Conservation (phyloP, 2,888 invertebrate genomes). For the Dicyrtoma fusca region DNA sequence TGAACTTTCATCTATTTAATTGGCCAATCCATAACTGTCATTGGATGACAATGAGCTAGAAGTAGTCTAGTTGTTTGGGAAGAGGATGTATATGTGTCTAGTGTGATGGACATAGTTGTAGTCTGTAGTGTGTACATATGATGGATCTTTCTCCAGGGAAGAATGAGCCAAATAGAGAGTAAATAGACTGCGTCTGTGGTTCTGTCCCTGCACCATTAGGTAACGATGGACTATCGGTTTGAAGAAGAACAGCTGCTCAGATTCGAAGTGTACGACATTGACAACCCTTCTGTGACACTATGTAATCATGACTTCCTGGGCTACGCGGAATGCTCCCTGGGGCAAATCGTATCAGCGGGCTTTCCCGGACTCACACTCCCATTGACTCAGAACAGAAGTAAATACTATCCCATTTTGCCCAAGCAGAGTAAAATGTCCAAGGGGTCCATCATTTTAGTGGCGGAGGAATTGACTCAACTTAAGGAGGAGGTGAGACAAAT, state of each 20-base stretch:
- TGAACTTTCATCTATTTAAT: no score
- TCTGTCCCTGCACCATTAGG: conserved; percentile 53
- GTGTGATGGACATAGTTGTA: background rate
- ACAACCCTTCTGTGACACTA: conserved; percentile 58
- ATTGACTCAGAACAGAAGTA: conserved; percentile 42
- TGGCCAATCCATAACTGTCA: background rate
- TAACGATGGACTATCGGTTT: conserved; percentile 65
- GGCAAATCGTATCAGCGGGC: conserved; percentile 61
- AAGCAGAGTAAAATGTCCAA: conserved; percentile 49
- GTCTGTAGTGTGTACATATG: no score
- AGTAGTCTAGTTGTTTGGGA: background rate
- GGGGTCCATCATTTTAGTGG: conserved; percentile 50
- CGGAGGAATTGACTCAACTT: conserved; percentile 52
- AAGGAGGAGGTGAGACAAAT: conserved; percentile 52
- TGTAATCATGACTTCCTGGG: conserved; percentile 64
- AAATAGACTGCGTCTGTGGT: no score
- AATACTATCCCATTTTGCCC: conserved; percentile 52
- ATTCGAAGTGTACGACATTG: conserved; percentile 62
- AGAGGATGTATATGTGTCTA: no score
- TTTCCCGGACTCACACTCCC: conserved; percentile 44
- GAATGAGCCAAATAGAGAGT: no score
- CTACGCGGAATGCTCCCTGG: conserved; percentile 63
- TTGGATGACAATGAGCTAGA: background rate
- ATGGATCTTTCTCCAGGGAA: no score
- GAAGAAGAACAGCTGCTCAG: conserved; percentile 65